A percentile compares a stretch with the other conserved stretches of the same genome.
Evolutionary conservation across 2,113 vertebrate species (phyloP).

Genomic region (Dipodomys stephensi): DNA sequence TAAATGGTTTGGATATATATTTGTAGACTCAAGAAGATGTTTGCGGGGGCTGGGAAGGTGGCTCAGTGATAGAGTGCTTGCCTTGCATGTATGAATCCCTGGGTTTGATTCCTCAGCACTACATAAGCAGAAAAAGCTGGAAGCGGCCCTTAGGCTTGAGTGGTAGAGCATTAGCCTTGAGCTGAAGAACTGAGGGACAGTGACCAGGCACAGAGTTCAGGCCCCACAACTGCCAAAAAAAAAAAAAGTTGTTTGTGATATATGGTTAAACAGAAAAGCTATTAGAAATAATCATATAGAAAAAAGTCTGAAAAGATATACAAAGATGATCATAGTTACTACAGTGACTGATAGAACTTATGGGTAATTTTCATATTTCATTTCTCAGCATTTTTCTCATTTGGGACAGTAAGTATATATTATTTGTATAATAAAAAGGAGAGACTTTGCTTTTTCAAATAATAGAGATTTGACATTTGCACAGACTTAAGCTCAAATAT

Average conservation of each 20-base stretch:
- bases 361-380: neutral
- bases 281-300: neutral
- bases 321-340: neutral
- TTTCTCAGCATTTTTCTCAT: constrained; percentile 4
- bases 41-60: too few species aligned
- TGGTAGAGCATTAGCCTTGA: too few species aligned
- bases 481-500: neutral
- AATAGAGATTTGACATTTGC: neutral
- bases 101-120: too few species aligned
- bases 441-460: neutral
- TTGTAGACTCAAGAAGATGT: neutral
- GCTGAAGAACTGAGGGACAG: too few species aligned
- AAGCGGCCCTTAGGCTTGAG: too few species aligned
- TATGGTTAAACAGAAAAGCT: neutral
- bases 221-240: too few species aligned
- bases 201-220: too few species aligned
- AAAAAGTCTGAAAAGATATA: neutral
- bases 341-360: neutral
- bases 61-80: too few species aligned
- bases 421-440: neutral
- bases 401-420: neutral
- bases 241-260: neutral
- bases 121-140: too few species aligned
- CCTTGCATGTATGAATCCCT: too few species aligned
- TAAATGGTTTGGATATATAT: constrained; percentile 11